Percentiles rank a stretch among this genome's conserved stretches.
These are phyloP conservation scores for Synodontis membranacea DNA, from an alignment of 2,113 vertebrate genomes.

Conservation along the genomic window DNA sequence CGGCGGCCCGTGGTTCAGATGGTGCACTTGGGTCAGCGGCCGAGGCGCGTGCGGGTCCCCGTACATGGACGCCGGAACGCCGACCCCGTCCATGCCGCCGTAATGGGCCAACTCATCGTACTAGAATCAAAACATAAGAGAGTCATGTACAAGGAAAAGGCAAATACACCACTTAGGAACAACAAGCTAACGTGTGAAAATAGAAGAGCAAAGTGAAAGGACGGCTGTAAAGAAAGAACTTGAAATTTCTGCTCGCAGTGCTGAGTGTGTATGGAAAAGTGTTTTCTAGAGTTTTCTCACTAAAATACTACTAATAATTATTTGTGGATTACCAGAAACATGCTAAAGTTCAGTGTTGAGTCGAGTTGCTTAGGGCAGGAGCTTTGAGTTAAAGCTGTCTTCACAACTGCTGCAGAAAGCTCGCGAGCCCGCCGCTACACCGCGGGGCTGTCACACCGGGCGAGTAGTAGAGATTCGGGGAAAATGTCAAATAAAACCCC, in stretches of 20 bases:
- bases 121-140: constrained; percentile 74
- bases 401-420: constrained; percentile 76
- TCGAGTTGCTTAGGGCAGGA: constrained; percentile 74
- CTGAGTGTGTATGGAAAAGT: neutral
- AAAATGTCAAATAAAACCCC: constrained; percentile 79
- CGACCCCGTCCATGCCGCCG: constrained; percentile 98
- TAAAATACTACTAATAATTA: constrained; percentile 26
- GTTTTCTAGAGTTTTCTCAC: neutral
- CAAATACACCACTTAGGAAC: neutral
- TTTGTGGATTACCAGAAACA: constrained; percentile 90
- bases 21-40: constrained; percentile 98
- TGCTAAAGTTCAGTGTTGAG: constrained; percentile 76
- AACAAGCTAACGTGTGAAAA: neutral
- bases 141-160: constrained; percentile 50
- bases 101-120: constrained; percentile 99
- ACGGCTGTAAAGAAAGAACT: neutral
- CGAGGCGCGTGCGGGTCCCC: constrained; percentile 96
- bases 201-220: constrained; percentile 24
- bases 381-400: constrained; percentile 70
- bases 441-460: constrained; percentile 70
- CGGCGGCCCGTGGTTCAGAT: constrained; percentile 98
- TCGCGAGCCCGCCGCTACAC: constrained; percentile 62
- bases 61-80: constrained; percentile 97
- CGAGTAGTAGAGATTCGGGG: constrained; percentile 68
- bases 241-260: neutral